Conservation (phyloP, 2,113 vertebrate genomes). For the Amia ocellicauda region DNA sequence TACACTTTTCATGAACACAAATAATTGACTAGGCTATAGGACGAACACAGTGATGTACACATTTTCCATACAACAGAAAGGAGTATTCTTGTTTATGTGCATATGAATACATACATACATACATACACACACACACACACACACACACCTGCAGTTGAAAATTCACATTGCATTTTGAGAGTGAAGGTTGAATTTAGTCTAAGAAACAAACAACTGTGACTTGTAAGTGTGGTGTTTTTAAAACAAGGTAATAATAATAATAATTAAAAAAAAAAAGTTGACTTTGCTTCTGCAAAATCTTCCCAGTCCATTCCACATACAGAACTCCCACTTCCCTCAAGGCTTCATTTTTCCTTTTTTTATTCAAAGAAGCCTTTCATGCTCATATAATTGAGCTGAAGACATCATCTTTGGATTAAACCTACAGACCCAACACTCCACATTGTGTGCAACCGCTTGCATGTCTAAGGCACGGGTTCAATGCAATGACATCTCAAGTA, state of each 20-base stretch:
- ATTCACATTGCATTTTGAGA: background rate
- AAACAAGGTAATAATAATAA: background rate
- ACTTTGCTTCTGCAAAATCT: background rate
- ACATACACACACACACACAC: no score
- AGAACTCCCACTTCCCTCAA: constrained; percentile 17
- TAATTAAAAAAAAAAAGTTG: background rate
- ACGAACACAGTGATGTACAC: constrained; percentile 12
- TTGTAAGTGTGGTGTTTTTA: no score
- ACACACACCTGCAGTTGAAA: constrained; percentile 1
- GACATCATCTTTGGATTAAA: constrained; percentile 49
- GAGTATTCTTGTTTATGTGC: no score
- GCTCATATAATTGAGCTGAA: background rate
- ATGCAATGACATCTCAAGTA: constrained; percentile 51
- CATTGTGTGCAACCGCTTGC: constrained; percentile 67
- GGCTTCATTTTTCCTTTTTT: constrained; percentile 29
- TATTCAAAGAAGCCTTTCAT: constrained; percentile 28
- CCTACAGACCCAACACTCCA: constrained; percentile 45
- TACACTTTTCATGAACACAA: no score
- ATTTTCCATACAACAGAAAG: no score
- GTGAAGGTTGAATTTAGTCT: background rate
- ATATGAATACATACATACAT: no score
- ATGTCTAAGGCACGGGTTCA: constrained; percentile 87
- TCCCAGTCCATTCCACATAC: background rate
- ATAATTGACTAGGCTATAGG: background rate
- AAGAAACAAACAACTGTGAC: no score